These are phyloP conservation scores for Holothuria scabra DNA, from an alignment of 53 echinoderm and acorn worm genomes.

Conservation along the genomic window DNA sequence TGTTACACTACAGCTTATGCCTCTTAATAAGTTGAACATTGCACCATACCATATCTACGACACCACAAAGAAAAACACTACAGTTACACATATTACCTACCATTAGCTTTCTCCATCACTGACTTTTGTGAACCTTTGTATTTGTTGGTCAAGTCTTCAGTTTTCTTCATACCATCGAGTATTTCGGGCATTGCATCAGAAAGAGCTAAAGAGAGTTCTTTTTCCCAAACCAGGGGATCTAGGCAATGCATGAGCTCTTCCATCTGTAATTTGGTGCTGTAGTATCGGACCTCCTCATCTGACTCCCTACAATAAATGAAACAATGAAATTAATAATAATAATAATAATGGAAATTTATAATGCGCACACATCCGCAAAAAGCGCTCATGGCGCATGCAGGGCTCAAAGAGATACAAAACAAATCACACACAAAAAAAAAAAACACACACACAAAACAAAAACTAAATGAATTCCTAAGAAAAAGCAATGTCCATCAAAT, in stretches of 20 bases:
- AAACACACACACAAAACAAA: no score
- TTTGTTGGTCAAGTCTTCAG: slow-evolving; percentile 87
- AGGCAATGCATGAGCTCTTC: slow-evolving; percentile 80
- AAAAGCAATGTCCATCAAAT: no score
- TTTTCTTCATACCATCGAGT: slow-evolving; percentile 82
- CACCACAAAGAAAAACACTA: not conserved
- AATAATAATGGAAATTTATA: no score
- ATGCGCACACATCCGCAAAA: no score
- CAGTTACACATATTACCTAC: slow-evolving; percentile 27
- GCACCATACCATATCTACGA: no score
- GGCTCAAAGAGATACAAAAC: no score
- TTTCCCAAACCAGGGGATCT: slow-evolving; percentile 89
- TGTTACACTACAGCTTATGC: no score
- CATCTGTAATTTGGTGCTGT: slow-evolving; percentile 85
- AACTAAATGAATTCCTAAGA: no score
- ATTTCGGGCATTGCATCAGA: slow-evolving; percentile 85
- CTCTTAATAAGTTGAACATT: no score
- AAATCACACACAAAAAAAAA: no score
- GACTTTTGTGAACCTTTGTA: slow-evolving; percentile 84
- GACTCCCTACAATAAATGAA: slow-evolving; percentile 51
- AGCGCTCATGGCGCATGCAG: no score
- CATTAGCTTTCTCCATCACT: slow-evolving; percentile 71
- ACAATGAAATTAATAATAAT: not conserved
- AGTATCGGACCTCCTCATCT: slow-evolving; percentile 80
- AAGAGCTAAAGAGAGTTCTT: slow-evolving; percentile 75